phyloP scores from a whole-genome alignment of 2,797 vertebrate genomes.

The Pseudochaenichthys georgianus region DNA sequence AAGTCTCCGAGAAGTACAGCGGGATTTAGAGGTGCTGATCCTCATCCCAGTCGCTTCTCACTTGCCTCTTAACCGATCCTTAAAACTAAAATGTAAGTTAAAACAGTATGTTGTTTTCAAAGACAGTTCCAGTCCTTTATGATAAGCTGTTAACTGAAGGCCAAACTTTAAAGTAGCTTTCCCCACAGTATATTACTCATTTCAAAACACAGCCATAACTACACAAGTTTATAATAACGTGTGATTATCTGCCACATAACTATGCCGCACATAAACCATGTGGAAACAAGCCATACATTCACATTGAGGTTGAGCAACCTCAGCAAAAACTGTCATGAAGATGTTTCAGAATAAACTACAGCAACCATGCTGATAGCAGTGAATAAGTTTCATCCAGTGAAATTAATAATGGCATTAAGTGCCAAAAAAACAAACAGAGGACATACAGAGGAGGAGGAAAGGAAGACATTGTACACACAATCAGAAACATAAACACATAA shows the following conservation, averaged over 20 bases:
- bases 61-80: no score
- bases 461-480: neutral
- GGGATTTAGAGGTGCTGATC: no score
- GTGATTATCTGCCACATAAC: neutral
- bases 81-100: constrained; percentile 60
- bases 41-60: no score
- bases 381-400: neutral
- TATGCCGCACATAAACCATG: neutral
- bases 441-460: neutral
- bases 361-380: constrained; percentile 1
- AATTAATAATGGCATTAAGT: constrained; percentile 1
- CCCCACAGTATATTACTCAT: constrained; percentile 70
- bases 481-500: neutral
- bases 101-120: constrained; percentile 59
- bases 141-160: constrained; percentile 68
- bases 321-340: neutral
- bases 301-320: neutral
- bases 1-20: no score
- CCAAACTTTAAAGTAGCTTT: constrained; percentile 75
- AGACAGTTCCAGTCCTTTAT: constrained; percentile 68
- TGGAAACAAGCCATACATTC: neutral
- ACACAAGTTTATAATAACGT: constrained; percentile 1
- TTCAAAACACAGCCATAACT: constrained; percentile 19
- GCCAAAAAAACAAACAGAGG: neutral
- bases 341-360: constrained; percentile 9